phyloP scores from a whole-genome alignment of 2,113 vertebrate species.

The Bucco capensis region DNA sequence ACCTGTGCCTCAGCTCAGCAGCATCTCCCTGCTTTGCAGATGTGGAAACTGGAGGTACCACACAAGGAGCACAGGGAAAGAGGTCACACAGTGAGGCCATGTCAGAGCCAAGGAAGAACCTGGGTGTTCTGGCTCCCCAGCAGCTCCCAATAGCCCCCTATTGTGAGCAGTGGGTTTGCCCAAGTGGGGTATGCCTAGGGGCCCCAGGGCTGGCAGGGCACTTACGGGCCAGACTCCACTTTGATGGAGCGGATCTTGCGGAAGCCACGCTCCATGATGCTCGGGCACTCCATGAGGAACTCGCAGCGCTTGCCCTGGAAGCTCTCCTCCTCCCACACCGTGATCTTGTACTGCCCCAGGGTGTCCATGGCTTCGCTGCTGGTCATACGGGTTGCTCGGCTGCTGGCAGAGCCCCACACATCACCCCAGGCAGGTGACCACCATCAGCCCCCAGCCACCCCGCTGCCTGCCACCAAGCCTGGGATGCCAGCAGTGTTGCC shows the following conservation, averaged over 20 bases:
- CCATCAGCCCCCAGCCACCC: neutral
- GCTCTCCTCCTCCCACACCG: slow-evolving; percentile 93
- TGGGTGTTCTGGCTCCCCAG: neutral
- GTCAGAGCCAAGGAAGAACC: neutral
- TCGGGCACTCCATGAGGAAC: slow-evolving; percentile 91
- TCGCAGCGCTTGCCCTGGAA: slow-evolving; percentile 95
- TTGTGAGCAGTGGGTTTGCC: neutral
- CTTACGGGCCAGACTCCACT: slow-evolving; percentile 94
- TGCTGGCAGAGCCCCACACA: neutral
- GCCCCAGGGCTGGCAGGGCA: neutral
- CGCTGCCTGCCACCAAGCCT: neutral
- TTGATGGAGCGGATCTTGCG: slow-evolving; percentile 94
- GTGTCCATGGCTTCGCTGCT: slow-evolving; percentile 89
- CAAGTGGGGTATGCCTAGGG: neutral
- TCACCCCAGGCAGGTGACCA: neutral
- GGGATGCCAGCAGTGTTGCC: accelerated
- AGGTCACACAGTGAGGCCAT: accelerated
- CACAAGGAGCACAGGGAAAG: neutral
- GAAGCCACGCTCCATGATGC: slow-evolving; percentile 91
- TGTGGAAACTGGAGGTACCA: neutral
- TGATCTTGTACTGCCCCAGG: slow-evolving; percentile 88
- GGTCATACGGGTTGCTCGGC: slow-evolving; percentile 76
- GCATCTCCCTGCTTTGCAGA: neutral
- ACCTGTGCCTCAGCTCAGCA: accelerated
- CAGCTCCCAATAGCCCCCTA: neutral